These are phyloP conservation scores for Perca fluviatilis DNA, from an alignment of 2,113 vertebrate genomes.

Conservation along the genomic window DNA sequence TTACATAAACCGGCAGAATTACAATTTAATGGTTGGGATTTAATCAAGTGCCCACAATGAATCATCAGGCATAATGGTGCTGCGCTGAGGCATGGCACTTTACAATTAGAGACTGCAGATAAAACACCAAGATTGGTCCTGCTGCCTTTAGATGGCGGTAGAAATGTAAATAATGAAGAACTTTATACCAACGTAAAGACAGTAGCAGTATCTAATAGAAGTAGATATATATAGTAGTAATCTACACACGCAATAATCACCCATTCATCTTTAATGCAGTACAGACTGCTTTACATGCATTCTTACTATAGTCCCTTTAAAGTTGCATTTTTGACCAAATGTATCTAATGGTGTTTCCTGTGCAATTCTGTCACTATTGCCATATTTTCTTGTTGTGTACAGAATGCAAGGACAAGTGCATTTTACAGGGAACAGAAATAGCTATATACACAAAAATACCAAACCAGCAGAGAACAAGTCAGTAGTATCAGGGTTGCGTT, in stretches of 20 bases:
- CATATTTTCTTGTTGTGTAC: background rate
- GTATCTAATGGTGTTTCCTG: background rate
- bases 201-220: background rate
- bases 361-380: background rate
- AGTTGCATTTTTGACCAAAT: background rate
- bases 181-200: background rate
- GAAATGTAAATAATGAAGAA: background rate
- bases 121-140: background rate
- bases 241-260: background rate
- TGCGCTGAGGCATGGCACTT: background rate
- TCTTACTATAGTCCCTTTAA: background rate
- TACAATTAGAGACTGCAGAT: constrained; percentile 4
- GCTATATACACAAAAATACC: background rate
- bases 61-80: background rate
- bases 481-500: no score
- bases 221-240: background rate
- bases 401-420: background rate
- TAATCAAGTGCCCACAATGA: background rate
- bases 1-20: background rate
- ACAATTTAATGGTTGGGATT: background rate
- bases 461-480: background rate
- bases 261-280: background rate
- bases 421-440: background rate
- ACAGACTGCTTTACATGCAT: background rate
- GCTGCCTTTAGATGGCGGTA: background rate